These are phyloP conservation scores for Drosophila obscura DNA, from an alignment of 1,140 invertebrate species.

Conservation along the genomic window DNA sequence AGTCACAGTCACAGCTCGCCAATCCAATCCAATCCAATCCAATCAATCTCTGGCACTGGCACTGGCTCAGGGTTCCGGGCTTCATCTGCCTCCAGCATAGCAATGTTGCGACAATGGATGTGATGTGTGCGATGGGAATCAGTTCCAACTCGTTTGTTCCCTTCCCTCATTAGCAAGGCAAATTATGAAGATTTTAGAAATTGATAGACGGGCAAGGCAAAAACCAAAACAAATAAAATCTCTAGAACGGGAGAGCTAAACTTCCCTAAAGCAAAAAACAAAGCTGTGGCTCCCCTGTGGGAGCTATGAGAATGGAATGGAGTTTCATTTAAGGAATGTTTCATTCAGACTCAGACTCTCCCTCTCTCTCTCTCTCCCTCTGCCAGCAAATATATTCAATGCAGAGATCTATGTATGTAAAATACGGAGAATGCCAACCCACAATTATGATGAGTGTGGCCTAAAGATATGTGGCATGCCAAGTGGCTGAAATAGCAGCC, in stretches of 20 bases:
- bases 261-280: too few species aligned
- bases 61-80: not conserved
- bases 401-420: too few species aligned
- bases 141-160: slow-evolving; percentile 10
- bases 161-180: slow-evolving; percentile 42
- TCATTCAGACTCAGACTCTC: too few species aligned
- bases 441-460: slow-evolving; percentile 1
- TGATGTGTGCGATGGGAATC: slow-evolving; percentile 27
- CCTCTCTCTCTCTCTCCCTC: too few species aligned
- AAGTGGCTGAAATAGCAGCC: slow-evolving; percentile 4
- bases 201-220: slow-evolving; percentile 10
- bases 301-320: too few species aligned
- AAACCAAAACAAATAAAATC: slow-evolving; percentile 24
- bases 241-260: not conserved
- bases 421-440: too few species aligned
- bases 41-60: slow-evolving; percentile 29
- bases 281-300: too few species aligned
- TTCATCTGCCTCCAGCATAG: slow-evolving; percentile 13
- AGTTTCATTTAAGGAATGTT: too few species aligned
- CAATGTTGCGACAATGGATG: slow-evolving; percentile 36
- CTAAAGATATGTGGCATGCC: not conserved
- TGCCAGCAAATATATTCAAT: too few species aligned
- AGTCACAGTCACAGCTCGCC: too few species aligned
- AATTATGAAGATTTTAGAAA: slow-evolving; percentile 39
- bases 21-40: not conserved